A percentile compares a stretch with the other conserved stretches of the same genome.
These are phyloP conservation scores for Abscondita cerata DNA, from an alignment of 2,888 invertebrate genomes.

Conservation along the genomic window DNA sequence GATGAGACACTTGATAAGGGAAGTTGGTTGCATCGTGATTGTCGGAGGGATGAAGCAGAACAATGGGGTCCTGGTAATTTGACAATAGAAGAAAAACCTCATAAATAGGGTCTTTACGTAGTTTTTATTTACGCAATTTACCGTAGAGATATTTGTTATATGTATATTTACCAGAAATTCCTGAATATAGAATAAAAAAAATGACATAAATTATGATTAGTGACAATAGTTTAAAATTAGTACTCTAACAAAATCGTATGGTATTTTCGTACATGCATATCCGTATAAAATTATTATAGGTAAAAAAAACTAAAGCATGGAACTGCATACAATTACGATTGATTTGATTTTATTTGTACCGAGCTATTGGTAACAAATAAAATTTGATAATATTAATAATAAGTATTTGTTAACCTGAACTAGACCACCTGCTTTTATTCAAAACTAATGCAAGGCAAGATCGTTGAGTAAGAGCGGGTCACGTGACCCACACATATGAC, in stretches of 20 bases:
- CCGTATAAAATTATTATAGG: too few relatives aligned
- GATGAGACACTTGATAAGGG: conserved; percentile 44
- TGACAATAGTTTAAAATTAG: conserved; percentile 27
- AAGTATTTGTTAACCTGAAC: background rate
- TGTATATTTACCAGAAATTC: background rate
- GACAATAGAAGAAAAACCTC: conserved; percentile 20
- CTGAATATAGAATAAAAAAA: background rate
- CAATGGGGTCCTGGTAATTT: conserved; percentile 20
- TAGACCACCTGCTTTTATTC: conserved; percentile 21
- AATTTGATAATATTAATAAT: background rate
- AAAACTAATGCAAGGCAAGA: conserved; percentile 14
- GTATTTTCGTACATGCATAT: conserved; percentile 2
- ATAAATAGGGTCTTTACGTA: conserved; percentile 10
- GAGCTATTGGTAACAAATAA: background rate
- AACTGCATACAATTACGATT: too few relatives aligned
- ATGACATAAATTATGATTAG: conserved; percentile 19
- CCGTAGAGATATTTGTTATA: background rate
- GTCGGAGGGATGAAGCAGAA: conserved; percentile 28
- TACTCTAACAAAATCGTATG: background rate
- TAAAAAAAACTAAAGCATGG: conserved; percentile 6
- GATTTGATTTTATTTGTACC: background rate
- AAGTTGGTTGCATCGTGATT: conserved; percentile 32
- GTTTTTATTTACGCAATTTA: conserved; percentile 8
- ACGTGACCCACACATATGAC: conserved; percentile 29
- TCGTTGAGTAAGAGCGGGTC: conserved; percentile 27